Base-by-base conservation (phyloP, 37 sponge, comb jelly and placozoan species). In the Lycopodina hypogea region DNA sequence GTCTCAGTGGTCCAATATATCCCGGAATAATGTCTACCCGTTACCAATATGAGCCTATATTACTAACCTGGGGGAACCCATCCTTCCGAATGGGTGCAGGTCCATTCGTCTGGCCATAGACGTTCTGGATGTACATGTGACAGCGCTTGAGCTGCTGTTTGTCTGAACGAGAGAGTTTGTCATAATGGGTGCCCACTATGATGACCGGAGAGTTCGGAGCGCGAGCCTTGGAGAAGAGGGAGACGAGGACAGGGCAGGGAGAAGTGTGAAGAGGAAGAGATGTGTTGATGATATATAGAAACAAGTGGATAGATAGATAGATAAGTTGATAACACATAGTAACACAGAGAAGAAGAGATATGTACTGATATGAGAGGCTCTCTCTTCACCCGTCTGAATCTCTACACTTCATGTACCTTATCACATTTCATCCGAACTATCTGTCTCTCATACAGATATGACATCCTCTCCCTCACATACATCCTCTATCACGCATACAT, bases 121-220 rank as follows among this genome's bases (percentile, higher is more conserved):
- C 29, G 9, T 48, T 14, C 29, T 71, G 35, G 48, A 83, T 83
- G 76, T 56, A 75, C 11, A 21, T 26, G 28, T 1, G 56, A 40
- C 77, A 68, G 22, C 48, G 51, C 42, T 76, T 9, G 26, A 69
- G 55, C 37, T 78, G 63, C 19, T 57, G 29, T 24, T 39, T 58
- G 38, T 68, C 61, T 1, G 58, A 55, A 2, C 75, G 67, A 23
- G 59, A 26, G 41, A 85, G 67, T 48, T 73, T 68, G 69, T 92
- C 93, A 42, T 51, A 56, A 61, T 92, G 93, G 0, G 89, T 92
- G 8, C 89, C 93, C 3, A 88, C 90, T 59, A 92, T 88, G 59
- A 89, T 78, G 11, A 93, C 93, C 30, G 93, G 87, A 48, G 93
- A 81, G 63, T 81, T 61, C 18, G 84, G 86, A 12, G 89, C 93